A percentile compares a stretch with the other conserved stretches of the same genome.
phyloP scores from a whole-genome alignment of 1,140 invertebrate genomes.

The Dreissena rostriformis region DNA sequence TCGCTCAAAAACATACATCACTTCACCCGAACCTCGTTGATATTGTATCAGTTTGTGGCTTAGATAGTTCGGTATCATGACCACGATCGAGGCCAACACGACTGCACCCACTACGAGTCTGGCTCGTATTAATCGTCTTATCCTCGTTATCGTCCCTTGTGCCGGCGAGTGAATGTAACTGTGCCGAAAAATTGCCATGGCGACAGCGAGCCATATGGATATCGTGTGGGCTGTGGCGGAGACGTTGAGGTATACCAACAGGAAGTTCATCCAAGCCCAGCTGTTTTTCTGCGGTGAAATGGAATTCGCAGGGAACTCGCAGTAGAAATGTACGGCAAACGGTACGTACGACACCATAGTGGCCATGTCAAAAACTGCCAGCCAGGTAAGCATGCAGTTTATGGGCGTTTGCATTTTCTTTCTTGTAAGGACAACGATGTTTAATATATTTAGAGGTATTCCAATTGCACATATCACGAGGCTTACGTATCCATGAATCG shows the following conservation, averaged over 20 bases:
- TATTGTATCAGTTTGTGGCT: constrained; percentile 48
- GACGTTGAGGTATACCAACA: constrained; percentile 84
- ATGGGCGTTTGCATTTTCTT: constrained; percentile 92
- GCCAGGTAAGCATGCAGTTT: constrained; percentile 91
- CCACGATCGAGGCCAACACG: constrained; percentile 87
- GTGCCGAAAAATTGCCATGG: constrained; percentile 95
- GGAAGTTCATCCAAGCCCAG: constrained; percentile 73
- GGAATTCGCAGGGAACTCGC: constrained; percentile 49
- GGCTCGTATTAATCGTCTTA: constrained; percentile 83
- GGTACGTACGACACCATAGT: constrained; percentile 94
- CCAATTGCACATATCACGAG: constrained; percentile 92
- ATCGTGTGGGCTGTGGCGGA: constrained; percentile 92
- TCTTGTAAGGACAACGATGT: constrained; percentile 93
- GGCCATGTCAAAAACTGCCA: constrained; percentile 92
- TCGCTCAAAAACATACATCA: constrained; percentile 61
- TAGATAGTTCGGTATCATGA: constrained; percentile 90
- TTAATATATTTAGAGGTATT: constrained; percentile 93
- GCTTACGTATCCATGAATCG: constrained; percentile 87
- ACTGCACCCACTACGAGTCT: constrained; percentile 88
- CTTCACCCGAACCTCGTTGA: too few species aligned
- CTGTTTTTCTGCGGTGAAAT: constrained; percentile 60
- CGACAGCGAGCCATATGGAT: constrained; percentile 95
- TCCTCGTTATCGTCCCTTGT: constrained; percentile 85
- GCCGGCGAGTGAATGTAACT: constrained; percentile 89
- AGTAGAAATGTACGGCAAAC: constrained; percentile 87